These are phyloP conservation scores for Stomatorhinus ivindoensis DNA, from an alignment of 2,113 vertebrate species.

Conservation along the genomic window DNA sequence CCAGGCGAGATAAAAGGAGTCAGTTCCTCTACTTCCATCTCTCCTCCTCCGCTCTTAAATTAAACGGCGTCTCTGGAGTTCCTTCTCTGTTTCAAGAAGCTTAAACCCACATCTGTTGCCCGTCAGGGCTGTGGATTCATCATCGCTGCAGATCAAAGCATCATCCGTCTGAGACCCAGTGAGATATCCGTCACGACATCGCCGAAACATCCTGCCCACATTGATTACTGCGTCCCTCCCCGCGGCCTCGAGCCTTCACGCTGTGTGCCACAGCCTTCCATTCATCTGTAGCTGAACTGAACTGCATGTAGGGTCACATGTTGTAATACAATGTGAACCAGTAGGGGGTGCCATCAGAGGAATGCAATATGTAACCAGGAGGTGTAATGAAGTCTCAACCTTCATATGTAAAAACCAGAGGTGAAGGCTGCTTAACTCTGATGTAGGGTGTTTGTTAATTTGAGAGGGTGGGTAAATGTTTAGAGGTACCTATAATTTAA, in stretches of 20 bases:
- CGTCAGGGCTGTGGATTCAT: background rate
- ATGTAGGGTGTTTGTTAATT: background rate
- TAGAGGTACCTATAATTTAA: background rate
- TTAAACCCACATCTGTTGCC: background rate
- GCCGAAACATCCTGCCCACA: background rate
- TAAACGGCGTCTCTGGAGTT: background rate
- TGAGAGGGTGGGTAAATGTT: background rate
- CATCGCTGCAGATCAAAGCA: background rate
- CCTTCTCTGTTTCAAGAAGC: background rate
- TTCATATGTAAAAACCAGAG: background rate
- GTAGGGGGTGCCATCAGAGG: background rate
- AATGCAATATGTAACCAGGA: background rate
- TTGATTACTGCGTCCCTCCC: background rate
- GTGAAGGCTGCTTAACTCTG: background rate
- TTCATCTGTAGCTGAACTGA: background rate
- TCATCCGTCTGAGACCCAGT: background rate
- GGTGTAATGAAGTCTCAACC: background rate
- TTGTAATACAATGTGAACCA: background rate
- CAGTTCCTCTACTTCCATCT: background rate
- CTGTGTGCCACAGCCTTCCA: background rate
- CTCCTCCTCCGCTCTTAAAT: background rate
- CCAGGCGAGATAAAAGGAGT: background rate
- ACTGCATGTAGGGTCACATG: background rate
- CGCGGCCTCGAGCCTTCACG: background rate
- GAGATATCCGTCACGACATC: background rate